Evolutionary conservation across 1,140 invertebrate genomes (phyloP).

Genomic region (Pseudomyrmex cubaensis): DNA sequence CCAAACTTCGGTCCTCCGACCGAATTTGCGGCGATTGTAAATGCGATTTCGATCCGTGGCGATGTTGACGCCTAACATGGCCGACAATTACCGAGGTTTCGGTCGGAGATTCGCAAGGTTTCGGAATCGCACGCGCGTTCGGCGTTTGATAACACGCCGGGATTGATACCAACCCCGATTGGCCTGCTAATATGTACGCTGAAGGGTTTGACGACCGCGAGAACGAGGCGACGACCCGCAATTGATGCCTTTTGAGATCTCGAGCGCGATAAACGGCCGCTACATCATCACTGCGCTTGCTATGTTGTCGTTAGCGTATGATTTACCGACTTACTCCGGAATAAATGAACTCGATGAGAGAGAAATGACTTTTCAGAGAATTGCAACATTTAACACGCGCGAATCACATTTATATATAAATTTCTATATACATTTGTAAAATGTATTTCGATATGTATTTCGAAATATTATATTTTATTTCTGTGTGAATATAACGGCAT

Average conservation of each 20-base stretch:
- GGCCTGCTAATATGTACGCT: neutral
- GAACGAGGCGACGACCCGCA: conserved; percentile 21
- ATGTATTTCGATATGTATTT: no score
- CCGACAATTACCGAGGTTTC: conserved; percentile 30
- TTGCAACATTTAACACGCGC: no score
- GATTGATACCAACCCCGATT: conserved; percentile 4
- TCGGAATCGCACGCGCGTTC: conserved; percentile 2
- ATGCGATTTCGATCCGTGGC: conserved; percentile 24
- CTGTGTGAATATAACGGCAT: no score
- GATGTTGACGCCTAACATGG: conserved; percentile 19
- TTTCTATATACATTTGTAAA: neutral
- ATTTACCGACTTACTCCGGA: neutral
- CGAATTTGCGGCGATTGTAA: neutral
- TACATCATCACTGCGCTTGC: neutral
- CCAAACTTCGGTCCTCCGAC: neutral
- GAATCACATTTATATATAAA: no score
- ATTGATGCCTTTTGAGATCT: conserved; percentile 28
- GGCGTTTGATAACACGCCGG: neutral
- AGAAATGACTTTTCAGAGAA: no score
- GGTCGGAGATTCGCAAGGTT: conserved; percentile 11
- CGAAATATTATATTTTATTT: no score
- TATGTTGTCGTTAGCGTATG: neutral
- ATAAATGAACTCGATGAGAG: neutral
- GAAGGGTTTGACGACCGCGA: conserved; percentile 35
- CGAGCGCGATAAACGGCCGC: conserved; percentile 15